These are phyloP conservation scores for Pristionchus exspectatus DNA, from an alignment of 2,888 invertebrate genomes.

Conservation along the genomic window DNA sequence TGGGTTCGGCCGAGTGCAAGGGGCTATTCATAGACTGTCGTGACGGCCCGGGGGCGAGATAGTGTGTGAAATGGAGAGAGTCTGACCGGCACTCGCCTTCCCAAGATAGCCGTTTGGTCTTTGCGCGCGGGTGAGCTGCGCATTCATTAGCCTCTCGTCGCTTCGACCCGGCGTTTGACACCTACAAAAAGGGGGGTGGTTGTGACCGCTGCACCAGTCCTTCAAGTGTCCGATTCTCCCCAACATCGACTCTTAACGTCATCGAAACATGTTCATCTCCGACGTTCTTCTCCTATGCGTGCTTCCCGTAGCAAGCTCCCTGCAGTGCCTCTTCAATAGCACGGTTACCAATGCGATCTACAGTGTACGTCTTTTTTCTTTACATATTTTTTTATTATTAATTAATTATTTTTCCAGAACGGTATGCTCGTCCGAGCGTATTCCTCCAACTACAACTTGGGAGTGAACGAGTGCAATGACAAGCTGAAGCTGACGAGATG, in stretches of 20 bases:
- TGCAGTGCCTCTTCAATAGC: not conserved
- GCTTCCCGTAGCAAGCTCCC: not conserved
- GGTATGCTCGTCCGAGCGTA: slow-evolving; percentile 11
- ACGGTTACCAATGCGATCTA: slow-evolving; percentile 22
- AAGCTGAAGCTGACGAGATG: slow-evolving; percentile 39
- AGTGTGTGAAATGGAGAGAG: not conserved
- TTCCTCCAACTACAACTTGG: slow-evolving; percentile 23
- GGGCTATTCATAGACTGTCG: not conserved
- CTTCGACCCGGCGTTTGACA: not conserved
- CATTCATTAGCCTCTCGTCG: not conserved
- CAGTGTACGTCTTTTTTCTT: not conserved
- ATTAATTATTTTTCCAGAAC: not conserved
- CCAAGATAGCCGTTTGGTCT: not conserved
- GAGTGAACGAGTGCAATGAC: not conserved
- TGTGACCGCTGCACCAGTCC: not conserved
- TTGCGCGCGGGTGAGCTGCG: slow-evolving; percentile 17
- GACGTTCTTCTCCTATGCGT: not conserved
- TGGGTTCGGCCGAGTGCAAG: slow-evolving; percentile 17
- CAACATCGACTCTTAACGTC: not conserved
- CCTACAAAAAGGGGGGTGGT: not conserved
- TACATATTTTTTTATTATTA: not conserved
- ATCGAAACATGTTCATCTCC: not conserved
- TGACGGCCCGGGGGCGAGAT: not conserved
- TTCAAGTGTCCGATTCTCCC: not conserved
- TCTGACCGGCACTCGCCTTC: not conserved